phyloP scores from a whole-genome alignment of 2,113 vertebrate species.

The Hydropotes inermis region DNA sequence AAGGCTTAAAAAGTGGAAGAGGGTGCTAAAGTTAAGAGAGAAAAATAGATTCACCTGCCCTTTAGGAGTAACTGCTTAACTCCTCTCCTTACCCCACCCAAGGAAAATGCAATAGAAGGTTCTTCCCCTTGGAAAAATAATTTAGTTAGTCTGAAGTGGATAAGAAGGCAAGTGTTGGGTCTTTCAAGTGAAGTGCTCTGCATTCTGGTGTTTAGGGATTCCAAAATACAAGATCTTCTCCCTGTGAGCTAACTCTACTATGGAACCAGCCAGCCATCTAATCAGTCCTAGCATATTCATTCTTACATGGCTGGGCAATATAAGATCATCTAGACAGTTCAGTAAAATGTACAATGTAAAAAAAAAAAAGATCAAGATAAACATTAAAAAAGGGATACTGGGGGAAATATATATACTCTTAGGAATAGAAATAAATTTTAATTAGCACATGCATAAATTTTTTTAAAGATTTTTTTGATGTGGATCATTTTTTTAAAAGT shows the following conservation, averaged over 20 bases:
- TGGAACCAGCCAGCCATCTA: not conserved
- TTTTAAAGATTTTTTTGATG: not conserved
- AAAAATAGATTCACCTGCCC: not conserved
- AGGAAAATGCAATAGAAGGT: not conserved
- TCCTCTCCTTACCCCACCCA: not conserved
- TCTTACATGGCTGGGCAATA: not conserved
- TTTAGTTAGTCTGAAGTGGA: not conserved
- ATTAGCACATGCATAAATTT: not conserved
- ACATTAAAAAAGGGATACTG: not conserved
- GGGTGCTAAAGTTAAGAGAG: not conserved
- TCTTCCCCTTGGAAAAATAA: not conserved
- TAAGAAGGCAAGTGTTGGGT: not conserved
- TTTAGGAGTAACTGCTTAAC: not conserved
- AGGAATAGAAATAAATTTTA: not conserved
- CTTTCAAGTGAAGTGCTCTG: not conserved
- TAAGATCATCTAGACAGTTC: not conserved
- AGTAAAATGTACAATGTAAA: not conserved
- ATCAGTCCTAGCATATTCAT: not conserved
- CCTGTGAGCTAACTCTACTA: not conserved
- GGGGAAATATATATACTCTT: not conserved
- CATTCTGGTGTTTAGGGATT: not conserved
- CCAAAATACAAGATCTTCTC: not conserved
- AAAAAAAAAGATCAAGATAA: not conserved
- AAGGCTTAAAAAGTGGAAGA: not conserved
- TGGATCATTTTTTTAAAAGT: no score